These are phyloP conservation scores for Pseudomyrmex dendroicus DNA, from an alignment of 1,140 invertebrate genomes.

Conservation along the genomic window DNA sequence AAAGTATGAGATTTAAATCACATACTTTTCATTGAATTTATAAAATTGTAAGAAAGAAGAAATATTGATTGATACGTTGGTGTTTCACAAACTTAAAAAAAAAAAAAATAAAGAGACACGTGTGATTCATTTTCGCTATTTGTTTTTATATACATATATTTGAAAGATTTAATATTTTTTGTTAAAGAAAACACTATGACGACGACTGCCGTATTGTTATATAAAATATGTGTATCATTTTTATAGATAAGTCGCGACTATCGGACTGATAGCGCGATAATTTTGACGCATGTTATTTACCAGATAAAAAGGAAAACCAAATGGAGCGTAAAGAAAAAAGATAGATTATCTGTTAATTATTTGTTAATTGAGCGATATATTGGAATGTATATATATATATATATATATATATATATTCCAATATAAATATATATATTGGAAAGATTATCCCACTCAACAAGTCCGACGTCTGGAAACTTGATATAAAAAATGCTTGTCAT, in stretches of 20 bases:
- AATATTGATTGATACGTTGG: no score
- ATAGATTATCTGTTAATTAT: conserved; percentile 35
- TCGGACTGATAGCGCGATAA: conserved; percentile 25
- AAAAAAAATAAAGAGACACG: no score
- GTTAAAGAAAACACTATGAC: no score
- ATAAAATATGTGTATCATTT: conserved; percentile 4
- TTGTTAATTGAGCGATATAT: no score
- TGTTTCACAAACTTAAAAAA: no score
- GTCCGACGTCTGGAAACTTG: not conserved
- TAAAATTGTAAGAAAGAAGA: not conserved
- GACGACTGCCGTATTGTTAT: no score
- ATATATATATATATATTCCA: not conserved
- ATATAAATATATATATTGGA: no score
- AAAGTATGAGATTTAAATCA: not conserved
- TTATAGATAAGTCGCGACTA: conserved; percentile 52
- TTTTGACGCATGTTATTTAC: conserved; percentile 27
- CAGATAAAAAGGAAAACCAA: not conserved
- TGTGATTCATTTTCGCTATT: no score
- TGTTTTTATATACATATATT: no score
- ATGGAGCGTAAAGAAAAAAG: conserved; percentile 36
- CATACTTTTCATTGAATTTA: conserved; percentile 14
- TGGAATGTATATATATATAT: not conserved
- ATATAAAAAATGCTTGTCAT: not conserved
- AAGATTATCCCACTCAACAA: not conserved
- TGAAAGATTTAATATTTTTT: no score